phyloP scores from a whole-genome alignment of 2,113 vertebrate species.

The Microtus pennsylvanicus region DNA sequence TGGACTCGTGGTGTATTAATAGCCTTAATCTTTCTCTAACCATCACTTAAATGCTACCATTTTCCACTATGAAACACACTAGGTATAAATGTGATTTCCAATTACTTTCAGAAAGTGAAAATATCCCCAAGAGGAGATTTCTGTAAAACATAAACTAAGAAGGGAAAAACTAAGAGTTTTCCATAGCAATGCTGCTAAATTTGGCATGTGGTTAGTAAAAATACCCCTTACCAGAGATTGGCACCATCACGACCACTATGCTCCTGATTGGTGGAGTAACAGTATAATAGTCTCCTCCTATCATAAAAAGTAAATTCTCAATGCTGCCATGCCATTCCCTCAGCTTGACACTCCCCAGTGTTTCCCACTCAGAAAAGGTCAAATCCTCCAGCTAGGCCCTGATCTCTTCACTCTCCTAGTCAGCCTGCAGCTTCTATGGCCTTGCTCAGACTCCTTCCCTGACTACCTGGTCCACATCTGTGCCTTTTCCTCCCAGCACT shows the following conservation, averaged over 20 bases:
- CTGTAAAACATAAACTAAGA: conserved; percentile 26
- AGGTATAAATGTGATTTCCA: not conserved
- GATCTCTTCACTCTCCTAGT: not conserved
- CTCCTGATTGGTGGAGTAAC: not conserved
- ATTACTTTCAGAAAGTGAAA: conserved; percentile 34
- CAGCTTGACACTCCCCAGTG: not conserved
- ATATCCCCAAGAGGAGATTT: conserved; percentile 24
- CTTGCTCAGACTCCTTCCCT: not conserved
- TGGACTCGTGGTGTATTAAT: not conserved
- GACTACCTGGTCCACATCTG: not conserved
- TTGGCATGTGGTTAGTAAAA: not conserved
- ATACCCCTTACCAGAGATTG: not conserved
- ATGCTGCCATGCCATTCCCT: no score
- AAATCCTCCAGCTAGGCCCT: not conserved
- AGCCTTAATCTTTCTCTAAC: not conserved
- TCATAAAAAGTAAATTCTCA: not conserved
- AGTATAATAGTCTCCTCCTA: not conserved
- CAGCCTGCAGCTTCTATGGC: rapidly evolving
- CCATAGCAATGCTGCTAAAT: not conserved
- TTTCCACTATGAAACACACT: conserved; percentile 48
- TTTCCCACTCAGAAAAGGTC: not conserved
- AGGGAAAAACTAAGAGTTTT: conserved; percentile 27
- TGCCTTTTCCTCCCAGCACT: not conserved
- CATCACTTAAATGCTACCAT: not conserved
- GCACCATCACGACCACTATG: not conserved